A percentile compares a stretch with the other conserved stretches of the same genome.
These are phyloP conservation scores for Auanema freiburgensis DNA, from an alignment of 2,888 invertebrate genomes.

Conservation along the genomic window DNA sequence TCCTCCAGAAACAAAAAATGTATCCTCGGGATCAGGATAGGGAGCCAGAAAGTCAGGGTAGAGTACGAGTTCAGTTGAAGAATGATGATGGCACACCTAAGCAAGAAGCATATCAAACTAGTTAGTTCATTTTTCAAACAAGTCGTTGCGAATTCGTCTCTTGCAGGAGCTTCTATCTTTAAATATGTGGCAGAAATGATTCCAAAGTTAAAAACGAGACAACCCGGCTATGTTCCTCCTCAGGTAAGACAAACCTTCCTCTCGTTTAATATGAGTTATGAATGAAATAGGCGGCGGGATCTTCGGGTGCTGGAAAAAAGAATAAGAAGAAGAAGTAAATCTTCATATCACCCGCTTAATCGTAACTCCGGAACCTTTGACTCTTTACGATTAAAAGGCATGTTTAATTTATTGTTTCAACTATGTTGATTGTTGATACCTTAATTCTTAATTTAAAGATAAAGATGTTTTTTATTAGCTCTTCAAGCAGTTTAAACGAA, in stretches of 20 bases:
- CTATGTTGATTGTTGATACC: no score
- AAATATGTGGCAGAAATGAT: conserved; percentile 55
- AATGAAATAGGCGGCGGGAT: conserved; percentile 8
- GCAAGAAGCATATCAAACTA: conserved; percentile 37
- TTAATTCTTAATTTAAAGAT: no score
- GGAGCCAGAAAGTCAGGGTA: conserved; percentile 79
- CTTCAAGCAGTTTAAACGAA: no score
- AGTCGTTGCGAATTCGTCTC: neutral
- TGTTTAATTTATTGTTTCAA: no score
- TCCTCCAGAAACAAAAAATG: conserved; percentile 71
- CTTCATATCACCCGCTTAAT: no score
- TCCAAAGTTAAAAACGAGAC: conserved; percentile 62
- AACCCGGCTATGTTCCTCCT: conserved; percentile 41
- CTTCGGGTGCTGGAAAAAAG: conserved; percentile 25
- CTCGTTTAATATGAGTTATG: conserved; percentile 2
- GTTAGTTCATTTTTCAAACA: conserved; percentile 30
- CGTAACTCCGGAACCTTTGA: no score
- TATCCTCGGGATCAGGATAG: conserved; percentile 88
- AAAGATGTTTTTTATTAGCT: no score
- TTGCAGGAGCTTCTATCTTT: conserved; percentile 49
- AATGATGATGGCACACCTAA: conserved; percentile 58
- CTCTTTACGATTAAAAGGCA: no score
- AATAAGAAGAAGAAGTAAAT: conserved; percentile 43
- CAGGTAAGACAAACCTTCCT: conserved; percentile 2
- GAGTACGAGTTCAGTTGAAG: conserved; percentile 87